phyloP scores from a whole-genome alignment of 2,797 vertebrate species.

The Pseudochirops cupreus region DNA sequence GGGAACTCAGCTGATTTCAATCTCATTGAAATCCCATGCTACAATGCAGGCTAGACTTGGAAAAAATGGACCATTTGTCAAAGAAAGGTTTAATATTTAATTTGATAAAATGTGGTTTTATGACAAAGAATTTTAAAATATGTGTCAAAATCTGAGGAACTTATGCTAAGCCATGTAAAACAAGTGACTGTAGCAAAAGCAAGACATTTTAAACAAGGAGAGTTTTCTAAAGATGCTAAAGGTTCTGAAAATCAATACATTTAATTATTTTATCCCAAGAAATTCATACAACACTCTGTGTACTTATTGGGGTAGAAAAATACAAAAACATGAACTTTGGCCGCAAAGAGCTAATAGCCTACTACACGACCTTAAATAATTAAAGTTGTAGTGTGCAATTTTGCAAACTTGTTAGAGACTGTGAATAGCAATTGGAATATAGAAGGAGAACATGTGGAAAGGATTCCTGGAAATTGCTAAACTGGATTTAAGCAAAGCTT shows the following conservation, averaged over 20 bases:
- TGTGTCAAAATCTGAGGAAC: background rate
- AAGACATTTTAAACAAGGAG: background rate
- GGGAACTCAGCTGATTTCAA: background rate
- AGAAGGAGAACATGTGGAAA: conserved; percentile 10
- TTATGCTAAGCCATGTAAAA: background rate
- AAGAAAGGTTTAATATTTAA: background rate
- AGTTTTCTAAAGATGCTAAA: background rate
- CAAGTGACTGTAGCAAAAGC: background rate
- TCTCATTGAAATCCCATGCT: background rate
- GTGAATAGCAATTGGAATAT: conserved; percentile 14
- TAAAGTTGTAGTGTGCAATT: background rate
- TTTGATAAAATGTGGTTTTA: background rate
- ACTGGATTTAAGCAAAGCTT: conserved; percentile 21
- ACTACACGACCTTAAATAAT: background rate
- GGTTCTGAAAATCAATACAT: background rate
- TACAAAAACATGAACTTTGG: background rate
- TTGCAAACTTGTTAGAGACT: conserved; percentile 21
- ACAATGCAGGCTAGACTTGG: background rate
- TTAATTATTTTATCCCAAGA: background rate
- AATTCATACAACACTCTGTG: background rate
- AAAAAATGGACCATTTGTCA: background rate
- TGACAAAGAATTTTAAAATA: background rate
- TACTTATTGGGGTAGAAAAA: background rate
- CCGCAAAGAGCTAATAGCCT: background rate
- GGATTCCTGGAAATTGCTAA: conserved; percentile 15